Percentiles rank a stretch among this genome's conserved stretches.
phyloP scores from a whole-genome alignment of 1,140 invertebrate genomes.

The Papilio helenus region DNA sequence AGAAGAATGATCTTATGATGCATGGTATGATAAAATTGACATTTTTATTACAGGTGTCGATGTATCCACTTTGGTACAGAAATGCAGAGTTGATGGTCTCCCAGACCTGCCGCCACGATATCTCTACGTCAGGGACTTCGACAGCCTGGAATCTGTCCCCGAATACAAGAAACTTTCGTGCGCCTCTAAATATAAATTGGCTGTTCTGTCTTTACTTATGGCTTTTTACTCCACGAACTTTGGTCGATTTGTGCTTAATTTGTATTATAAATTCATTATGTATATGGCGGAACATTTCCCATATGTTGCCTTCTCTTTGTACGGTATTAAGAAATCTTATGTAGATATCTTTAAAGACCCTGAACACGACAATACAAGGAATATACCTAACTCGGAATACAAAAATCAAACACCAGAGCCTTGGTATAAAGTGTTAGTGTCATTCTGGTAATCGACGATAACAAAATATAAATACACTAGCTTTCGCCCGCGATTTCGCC shows the following conservation, averaged over 20 bases:
- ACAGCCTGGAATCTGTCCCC: constrained; percentile 43
- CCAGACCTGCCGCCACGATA: constrained; percentile 31
- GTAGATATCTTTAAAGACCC: constrained; percentile 48
- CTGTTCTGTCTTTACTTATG: constrained; percentile 22
- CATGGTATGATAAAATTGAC: not conserved
- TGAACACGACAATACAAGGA: constrained; percentile 43
- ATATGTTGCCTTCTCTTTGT: constrained; percentile 45
- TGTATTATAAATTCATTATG: constrained; percentile 37
- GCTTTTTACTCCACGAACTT: constrained; percentile 44
- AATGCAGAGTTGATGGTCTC: constrained; percentile 44
- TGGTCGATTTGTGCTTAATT: constrained; percentile 47
- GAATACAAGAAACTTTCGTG: constrained; percentile 42
- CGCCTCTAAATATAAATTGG: constrained; percentile 45
- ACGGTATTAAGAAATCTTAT: constrained; percentile 46
- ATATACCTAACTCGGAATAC: constrained; percentile 47
- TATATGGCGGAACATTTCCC: constrained; percentile 47
- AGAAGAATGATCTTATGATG: too few relatives aligned
- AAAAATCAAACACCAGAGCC: constrained; percentile 43
- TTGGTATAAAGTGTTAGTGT: constrained; percentile 39
- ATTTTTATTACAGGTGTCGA: constrained; percentile 46
- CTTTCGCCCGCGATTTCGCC: too few relatives aligned
- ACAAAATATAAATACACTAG: too few relatives aligned
- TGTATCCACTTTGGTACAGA: constrained; percentile 42
- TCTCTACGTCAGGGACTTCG: constrained; percentile 47
- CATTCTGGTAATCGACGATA: not conserved